Conservation (phyloP, 1,140 invertebrate genomes). For the Leptopilina clavipes region DNA sequence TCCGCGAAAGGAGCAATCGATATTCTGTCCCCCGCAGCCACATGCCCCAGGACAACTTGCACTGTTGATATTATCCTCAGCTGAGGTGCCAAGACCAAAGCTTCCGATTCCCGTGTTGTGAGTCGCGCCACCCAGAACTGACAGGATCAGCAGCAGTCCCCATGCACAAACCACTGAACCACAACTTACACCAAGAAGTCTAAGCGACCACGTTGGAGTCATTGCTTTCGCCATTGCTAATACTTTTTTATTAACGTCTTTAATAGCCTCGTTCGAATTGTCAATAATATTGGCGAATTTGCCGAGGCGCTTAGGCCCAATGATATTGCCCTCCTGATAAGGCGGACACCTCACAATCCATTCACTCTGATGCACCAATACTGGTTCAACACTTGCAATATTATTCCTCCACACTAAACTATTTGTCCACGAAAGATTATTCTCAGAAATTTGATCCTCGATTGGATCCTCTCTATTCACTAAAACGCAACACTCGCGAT, state of each 20-base stretch:
- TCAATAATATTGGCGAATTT: conserved; percentile 58
- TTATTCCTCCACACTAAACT: not conserved
- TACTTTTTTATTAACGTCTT: conserved; percentile 66
- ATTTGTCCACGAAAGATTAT: not conserved
- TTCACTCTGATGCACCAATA: conserved; percentile 26
- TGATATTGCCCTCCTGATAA: conserved; percentile 32
- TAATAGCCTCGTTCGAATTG: conserved; percentile 61
- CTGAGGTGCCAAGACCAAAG: conserved; percentile 59
- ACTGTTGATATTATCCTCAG: conserved; percentile 59
- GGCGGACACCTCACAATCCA: conserved; percentile 20
- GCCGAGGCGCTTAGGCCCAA: conserved; percentile 36
- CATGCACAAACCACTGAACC: conserved; percentile 70
- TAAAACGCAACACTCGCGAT: not conserved
- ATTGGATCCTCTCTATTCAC: not conserved
- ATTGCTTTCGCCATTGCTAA: conserved; percentile 67
- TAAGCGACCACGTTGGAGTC: conserved; percentile 69
- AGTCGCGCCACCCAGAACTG: conserved; percentile 66
- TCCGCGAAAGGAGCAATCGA: conserved; percentile 88
- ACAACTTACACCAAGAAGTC: conserved; percentile 68
- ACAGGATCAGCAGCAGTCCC: conserved; percentile 67
- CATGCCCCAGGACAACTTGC: conserved; percentile 86
- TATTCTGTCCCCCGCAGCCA: conserved; percentile 83
- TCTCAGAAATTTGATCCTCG: not conserved
- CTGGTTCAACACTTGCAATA: not conserved
- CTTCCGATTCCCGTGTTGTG: conserved; percentile 64